Conservation (phyloP, 2,888 invertebrate genomes). For the Acheta domesticus region DNA sequence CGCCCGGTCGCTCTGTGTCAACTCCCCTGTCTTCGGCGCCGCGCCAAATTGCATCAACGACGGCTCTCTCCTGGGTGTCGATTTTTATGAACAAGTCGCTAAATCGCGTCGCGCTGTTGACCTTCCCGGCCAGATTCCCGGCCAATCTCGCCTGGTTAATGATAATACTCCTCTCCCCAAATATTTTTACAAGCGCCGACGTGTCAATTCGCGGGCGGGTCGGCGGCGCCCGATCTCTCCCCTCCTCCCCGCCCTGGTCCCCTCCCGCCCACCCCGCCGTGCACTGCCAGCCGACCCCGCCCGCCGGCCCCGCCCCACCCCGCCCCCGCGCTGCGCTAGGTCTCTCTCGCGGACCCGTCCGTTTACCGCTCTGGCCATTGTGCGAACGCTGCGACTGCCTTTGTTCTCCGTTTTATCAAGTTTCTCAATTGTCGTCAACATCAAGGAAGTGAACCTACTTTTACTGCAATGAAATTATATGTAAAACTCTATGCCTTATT, state of each 20-base stretch:
- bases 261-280: not conserved
- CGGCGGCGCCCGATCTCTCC: not conserved
- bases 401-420: too few relatives aligned
- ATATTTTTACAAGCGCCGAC: conserved; percentile 7
- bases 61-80: conserved; percentile 11
- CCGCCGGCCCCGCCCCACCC: too few relatives aligned
- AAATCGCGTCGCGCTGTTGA: not conserved
- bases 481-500: too few relatives aligned
- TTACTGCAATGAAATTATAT: too few relatives aligned
- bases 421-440: too few relatives aligned
- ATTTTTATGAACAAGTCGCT: conserved; percentile 10
- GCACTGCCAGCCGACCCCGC: too few relatives aligned
- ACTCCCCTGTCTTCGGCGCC: conserved; percentile 7
- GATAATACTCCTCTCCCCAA: conserved; percentile 18
- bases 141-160: not conserved
- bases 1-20: conserved; percentile 6
- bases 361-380: too few relatives aligned
- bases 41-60: conserved; percentile 18
- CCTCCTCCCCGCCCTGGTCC: not conserved
- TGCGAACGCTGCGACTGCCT: too few relatives aligned
- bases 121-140: conserved; percentile 7
- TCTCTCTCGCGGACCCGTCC: too few relatives aligned
- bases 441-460: too few relatives aligned
- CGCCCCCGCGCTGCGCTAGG: too few relatives aligned
- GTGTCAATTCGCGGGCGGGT: not conserved